Percentiles rank a stretch among this genome's conserved stretches.
Conservation (phyloP, 2,888 invertebrate species). For the Tetranychus truncatus region DNA sequence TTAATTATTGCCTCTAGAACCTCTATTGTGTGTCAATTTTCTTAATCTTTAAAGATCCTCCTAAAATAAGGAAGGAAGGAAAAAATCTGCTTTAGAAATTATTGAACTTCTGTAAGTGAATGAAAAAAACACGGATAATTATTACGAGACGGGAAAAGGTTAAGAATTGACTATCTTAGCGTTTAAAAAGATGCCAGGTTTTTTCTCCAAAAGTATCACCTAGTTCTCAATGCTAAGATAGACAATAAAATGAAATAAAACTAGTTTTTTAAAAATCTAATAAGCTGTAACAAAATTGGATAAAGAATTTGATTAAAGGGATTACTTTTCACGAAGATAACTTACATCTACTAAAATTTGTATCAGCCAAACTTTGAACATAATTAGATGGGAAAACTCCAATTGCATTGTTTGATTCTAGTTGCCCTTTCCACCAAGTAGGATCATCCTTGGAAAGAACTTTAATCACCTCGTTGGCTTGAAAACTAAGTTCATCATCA, state of each 20-base stretch:
- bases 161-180: not conserved
- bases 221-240: not conserved
- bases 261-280: no score
- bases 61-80: not conserved
- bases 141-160: not conserved
- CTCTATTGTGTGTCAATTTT: conserved; percentile 1
- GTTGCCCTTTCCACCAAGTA: conserved; percentile 94
- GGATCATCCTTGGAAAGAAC: conserved; percentile 76
- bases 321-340: not conserved
- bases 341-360: conserved; percentile 1
- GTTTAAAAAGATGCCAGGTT: not conserved
- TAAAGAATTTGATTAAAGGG: no score
- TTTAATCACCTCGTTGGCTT: conserved; percentile 72
- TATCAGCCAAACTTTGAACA: conserved; percentile 37
- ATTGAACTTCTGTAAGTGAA: not conserved
- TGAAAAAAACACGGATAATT: not conserved
- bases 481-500: conserved; percentile 79
- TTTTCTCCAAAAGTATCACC: not conserved
- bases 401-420: conserved; percentile 53
- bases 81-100: not conserved
- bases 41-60: not conserved
- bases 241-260: not conserved
- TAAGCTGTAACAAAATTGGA: no score
- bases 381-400: conserved; percentile 93
- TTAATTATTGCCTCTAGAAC: not conserved